These are phyloP conservation scores for Clepsis dumicolana DNA, from an alignment of 2,888 invertebrate genomes.

Conservation along the genomic window DNA sequence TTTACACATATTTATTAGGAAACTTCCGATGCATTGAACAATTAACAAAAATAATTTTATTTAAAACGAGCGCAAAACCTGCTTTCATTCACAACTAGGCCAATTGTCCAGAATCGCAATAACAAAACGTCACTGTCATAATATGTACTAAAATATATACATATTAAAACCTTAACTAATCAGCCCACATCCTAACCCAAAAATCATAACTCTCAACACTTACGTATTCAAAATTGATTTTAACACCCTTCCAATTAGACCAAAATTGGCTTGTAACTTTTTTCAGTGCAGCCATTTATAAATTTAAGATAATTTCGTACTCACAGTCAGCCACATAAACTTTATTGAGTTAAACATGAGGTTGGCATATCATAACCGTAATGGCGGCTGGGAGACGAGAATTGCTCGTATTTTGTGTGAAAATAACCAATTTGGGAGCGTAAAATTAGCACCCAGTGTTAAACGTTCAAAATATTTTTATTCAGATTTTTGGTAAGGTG, in stretches of 20 bases:
- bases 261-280: background rate
- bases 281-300: background rate
- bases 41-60: background rate
- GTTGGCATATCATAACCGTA: slow-evolving; percentile 52
- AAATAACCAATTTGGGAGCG: slow-evolving; percentile 57
- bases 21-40: too few relatives aligned
- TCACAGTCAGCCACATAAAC: slow-evolving; percentile 49
- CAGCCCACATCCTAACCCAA: background rate
- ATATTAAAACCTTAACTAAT: background rate
- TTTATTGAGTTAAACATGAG: slow-evolving; percentile 48
- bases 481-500: slow-evolving; percentile 11
- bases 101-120: slow-evolving; percentile 11
- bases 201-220: background rate
- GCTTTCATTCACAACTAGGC: slow-evolving; percentile 23
- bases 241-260: background rate
- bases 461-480: slow-evolving; percentile 46
- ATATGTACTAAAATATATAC: slow-evolving; percentile 5
- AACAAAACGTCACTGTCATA: slow-evolving; percentile 22
- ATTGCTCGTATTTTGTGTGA: slow-evolving; percentile 52
- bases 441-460: slow-evolving; percentile 61
- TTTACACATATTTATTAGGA: too few relatives aligned
- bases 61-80: slow-evolving; percentile 1
- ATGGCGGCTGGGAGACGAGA: slow-evolving; percentile 46
- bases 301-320: slow-evolving; percentile 7
- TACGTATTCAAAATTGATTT: slow-evolving; percentile 8